These are phyloP conservation scores for Clarias pachynema DNA, from an alignment of 2,797 vertebrate species.

Conservation along the genomic window DNA sequence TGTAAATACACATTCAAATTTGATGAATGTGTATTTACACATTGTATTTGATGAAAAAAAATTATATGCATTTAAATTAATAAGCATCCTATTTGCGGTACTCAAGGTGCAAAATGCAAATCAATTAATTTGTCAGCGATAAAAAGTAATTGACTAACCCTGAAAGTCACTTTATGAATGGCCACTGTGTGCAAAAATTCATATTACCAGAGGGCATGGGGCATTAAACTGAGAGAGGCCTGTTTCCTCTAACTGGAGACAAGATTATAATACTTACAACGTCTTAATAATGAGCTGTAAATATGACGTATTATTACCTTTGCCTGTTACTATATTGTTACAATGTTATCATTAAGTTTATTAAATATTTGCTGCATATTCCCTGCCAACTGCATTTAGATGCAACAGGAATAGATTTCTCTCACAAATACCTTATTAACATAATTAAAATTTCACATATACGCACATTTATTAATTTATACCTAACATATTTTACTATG, in stretches of 20 bases:
- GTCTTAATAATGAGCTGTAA: constrained; percentile 1
- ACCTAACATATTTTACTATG: background rate
- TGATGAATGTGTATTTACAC: background rate
- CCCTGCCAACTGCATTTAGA: background rate
- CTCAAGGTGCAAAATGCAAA: constrained; percentile 9
- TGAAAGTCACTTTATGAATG: background rate
- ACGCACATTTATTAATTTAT: background rate
- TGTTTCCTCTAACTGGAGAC: background rate
- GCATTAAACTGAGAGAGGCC: background rate
- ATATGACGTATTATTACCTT: background rate
- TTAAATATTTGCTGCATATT: background rate
- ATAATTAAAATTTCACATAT: background rate
- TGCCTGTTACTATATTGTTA: background rate
- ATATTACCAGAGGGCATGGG: background rate
- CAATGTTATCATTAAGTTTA: background rate
- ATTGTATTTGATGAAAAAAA: no score
- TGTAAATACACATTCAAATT: background rate
- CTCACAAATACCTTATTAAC: constrained; percentile 2
- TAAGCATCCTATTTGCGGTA: background rate
- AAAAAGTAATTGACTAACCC: background rate
- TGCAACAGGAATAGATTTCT: background rate
- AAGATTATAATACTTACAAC: background rate
- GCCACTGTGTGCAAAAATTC: background rate
- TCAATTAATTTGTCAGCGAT: constrained; percentile 11
- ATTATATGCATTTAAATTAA: background rate